Conservation (phyloP, 2,888 invertebrate species). For the Belgica antarctica region DNA sequence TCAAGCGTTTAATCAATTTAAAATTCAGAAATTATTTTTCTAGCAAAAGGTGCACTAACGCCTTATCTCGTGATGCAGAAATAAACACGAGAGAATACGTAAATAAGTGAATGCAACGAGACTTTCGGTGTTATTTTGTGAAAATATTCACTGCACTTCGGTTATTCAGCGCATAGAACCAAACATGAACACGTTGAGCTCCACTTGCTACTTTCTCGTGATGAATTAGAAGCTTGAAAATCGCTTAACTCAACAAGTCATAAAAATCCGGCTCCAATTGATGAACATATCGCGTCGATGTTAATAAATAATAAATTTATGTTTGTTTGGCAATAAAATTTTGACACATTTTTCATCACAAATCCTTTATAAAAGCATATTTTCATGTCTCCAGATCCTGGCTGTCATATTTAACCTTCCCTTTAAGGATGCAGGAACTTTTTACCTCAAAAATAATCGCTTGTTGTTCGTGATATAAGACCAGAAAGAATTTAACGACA, state of each 20-base stretch:
- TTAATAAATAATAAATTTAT: conserved; percentile 26
- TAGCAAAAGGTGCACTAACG: neutral
- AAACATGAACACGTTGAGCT: neutral
- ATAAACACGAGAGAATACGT: neutral
- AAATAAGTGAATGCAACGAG: neutral
- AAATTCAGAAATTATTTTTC: conserved; percentile 43
- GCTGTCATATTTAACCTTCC: neutral
- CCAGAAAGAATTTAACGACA: conserved; percentile 26
- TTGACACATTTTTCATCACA: neutral
- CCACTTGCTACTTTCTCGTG: neutral
- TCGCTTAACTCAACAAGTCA: conserved; percentile 30
- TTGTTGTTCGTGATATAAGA: conserved; percentile 24
- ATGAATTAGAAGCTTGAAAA: conserved; percentile 25
- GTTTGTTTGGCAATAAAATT: neutral
- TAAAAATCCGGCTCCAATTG: conserved; percentile 8
- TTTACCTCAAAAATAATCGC: neutral
- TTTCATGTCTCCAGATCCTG: no score
- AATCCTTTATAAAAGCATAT: conserved; percentile 10
- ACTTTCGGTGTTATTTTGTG: neutral
- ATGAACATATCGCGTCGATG: neutral
- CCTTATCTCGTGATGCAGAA: neutral
- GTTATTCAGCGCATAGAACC: neutral
- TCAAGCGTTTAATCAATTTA: conserved; percentile 35
- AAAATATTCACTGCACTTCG: neutral
- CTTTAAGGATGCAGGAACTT: neutral